Conservation (phyloP, 2,888 invertebrate genomes). For the Ametastegia equiseti region DNA sequence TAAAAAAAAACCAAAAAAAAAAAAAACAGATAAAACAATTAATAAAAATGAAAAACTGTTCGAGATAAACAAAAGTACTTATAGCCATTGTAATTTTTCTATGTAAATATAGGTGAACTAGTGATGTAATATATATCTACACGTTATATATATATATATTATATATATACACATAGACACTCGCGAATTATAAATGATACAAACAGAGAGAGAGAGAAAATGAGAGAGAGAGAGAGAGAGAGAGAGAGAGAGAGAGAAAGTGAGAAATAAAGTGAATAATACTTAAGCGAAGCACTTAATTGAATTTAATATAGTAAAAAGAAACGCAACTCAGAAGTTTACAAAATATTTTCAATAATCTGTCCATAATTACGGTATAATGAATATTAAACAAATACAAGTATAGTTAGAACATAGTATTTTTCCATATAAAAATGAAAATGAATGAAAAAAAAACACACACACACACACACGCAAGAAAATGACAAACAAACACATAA, state of each 20-base stretch:
- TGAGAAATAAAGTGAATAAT: background rate
- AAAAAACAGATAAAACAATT: no score
- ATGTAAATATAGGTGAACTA: slow-evolving; percentile 6
- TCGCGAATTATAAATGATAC: background rate
- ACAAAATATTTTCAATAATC: slow-evolving; percentile 37
- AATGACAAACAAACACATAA: background rate
- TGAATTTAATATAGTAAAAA: slow-evolving; percentile 31
- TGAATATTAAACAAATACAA: background rate
- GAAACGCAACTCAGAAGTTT: background rate
- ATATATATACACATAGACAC: background rate
- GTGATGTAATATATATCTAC: background rate
- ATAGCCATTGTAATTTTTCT: slow-evolving; percentile 44
- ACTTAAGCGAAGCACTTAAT: slow-evolving; percentile 33
- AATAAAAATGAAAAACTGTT: slow-evolving; percentile 34
- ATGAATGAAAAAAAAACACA: background rate
- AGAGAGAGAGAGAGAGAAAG: no score
- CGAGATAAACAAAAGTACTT: slow-evolving; percentile 45
- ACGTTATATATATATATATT: slow-evolving; percentile 30
- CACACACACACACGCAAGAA: no score
- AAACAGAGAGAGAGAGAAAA: background rate
- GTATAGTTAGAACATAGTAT: slow-evolving; percentile 34
- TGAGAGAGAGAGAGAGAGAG: no score
- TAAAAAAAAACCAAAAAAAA: no score
- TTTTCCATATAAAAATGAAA: slow-evolving; percentile 38
- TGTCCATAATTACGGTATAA: slow-evolving; percentile 32